phyloP scores from a whole-genome alignment of 2,113 vertebrate genomes.

The Salvator merianae region DNA sequence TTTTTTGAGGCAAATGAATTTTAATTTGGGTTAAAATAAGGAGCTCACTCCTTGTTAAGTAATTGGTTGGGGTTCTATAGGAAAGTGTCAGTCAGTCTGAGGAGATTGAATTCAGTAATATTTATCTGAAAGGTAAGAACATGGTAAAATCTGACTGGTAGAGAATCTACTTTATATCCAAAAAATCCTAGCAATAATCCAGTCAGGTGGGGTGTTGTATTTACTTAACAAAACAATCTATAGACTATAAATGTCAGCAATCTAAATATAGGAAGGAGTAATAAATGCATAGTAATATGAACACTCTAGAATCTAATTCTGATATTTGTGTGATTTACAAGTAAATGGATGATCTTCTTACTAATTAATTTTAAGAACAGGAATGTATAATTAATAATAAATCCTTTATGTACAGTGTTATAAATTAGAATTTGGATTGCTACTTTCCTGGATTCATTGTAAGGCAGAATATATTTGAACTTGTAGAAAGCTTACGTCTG shows the following conservation, averaged over 20 bases:
- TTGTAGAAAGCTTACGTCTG: neutral
- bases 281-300: neutral
- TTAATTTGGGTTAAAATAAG: neutral
- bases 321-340: neutral
- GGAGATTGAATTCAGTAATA: neutral
- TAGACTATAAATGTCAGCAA: neutral
- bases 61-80: neutral
- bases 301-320: neutral
- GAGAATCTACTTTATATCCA: too few species aligned
- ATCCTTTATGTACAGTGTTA: neutral
- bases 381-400: neutral
- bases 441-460: neutral
- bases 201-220: neutral
- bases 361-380: neutral
- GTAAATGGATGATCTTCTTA: neutral
- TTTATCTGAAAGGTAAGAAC: neutral
- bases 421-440: neutral
- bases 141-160: neutral
- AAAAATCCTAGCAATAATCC: neutral
- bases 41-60: neutral
- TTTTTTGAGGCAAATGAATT: neutral
- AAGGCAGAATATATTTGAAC: neutral
- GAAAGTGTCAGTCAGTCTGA: neutral
- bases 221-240: neutral
- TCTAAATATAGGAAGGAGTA: neutral